Evolutionary conservation across 2,797 vertebrate genomes (phyloP).

Genomic region (Sebastolobus alascanus): DNA sequence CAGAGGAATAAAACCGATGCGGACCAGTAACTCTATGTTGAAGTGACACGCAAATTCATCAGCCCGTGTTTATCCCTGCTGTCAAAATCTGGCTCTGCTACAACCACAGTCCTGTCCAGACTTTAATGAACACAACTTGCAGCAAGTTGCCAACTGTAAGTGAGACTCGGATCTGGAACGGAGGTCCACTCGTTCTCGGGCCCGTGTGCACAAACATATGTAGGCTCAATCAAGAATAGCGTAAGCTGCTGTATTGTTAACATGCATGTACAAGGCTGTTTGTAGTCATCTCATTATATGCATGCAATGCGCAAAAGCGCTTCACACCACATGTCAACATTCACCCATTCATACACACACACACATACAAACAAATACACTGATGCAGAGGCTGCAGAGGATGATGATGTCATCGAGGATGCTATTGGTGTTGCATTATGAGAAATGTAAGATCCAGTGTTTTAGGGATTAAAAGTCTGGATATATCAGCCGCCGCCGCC

Average conservation of each 20-base stretch:
- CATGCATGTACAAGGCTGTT: neutral
- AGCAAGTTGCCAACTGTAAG: slow-evolving; percentile 37
- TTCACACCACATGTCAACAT: too few species aligned
- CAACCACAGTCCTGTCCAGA: slow-evolving; percentile 28
- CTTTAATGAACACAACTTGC: slow-evolving; percentile 44
- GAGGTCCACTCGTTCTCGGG: slow-evolving; percentile 8
- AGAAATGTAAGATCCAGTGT: neutral
- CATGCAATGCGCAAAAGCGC: neutral
- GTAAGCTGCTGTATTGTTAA: neutral
- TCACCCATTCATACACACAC: too few species aligned
- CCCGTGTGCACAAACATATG: slow-evolving; percentile 3
- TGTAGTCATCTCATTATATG: neutral
- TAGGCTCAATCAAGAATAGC: neutral
- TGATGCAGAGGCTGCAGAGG: rapidly evolving
- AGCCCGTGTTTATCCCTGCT: slow-evolving; percentile 25
- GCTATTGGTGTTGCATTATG: neutral
- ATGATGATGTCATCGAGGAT: neutral
- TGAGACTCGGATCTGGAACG: slow-evolving; percentile 29
- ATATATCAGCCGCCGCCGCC: neutral
- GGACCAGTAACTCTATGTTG: neutral
- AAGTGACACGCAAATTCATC: slow-evolving; percentile 35
- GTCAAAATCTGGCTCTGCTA: slow-evolving; percentile 33
- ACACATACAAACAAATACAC: too few species aligned
- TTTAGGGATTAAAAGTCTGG: neutral
- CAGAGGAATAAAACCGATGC: slow-evolving; percentile 9